Evolutionary conservation across 2,888 invertebrate species (phyloP).

Genomic region (Axea sp.): DNA sequence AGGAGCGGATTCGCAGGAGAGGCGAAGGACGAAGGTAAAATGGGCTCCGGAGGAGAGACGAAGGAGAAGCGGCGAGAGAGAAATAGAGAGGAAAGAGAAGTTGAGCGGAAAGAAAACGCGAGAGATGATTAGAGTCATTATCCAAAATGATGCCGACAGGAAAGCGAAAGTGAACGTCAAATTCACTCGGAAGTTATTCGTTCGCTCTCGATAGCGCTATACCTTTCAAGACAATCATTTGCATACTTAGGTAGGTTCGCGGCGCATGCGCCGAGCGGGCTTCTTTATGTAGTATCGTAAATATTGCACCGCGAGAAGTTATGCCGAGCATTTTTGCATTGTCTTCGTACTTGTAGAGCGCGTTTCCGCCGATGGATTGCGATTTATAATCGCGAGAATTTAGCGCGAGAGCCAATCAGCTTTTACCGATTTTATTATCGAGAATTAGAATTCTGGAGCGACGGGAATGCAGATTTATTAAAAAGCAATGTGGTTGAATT

Average conservation of each 20-base stretch:
- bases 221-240: constrained; percentile 48
- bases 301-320: constrained; percentile 18
- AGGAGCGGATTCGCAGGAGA: too few relatives aligned
- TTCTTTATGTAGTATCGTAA: constrained; percentile 40
- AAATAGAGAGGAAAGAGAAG: neutral
- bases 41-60: too few relatives aligned
- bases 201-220: constrained; percentile 29
- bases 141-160: constrained; percentile 45
- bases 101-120: constrained; percentile 15
- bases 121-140: constrained; percentile 49
- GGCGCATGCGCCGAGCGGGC: constrained; percentile 32
- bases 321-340: constrained; percentile 24
- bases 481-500: constrained; percentile 1
- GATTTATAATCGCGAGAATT: constrained; percentile 21
- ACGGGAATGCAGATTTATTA: constrained; percentile 1
- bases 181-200: constrained; percentile 54
- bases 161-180: constrained; percentile 57
- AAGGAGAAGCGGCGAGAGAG: neutral
- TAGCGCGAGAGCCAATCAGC: constrained; percentile 6
- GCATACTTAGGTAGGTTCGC: constrained; percentile 7
- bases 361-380: constrained; percentile 13
- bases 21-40: neutral
- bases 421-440: constrained; percentile 13
- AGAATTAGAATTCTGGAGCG: constrained; percentile 1
- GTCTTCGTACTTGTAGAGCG: constrained; percentile 20